phyloP scores from a whole-genome alignment of 30 jellyfish, hydroid and myxozoan genomes.

The Cassiopea xamachana region DNA sequence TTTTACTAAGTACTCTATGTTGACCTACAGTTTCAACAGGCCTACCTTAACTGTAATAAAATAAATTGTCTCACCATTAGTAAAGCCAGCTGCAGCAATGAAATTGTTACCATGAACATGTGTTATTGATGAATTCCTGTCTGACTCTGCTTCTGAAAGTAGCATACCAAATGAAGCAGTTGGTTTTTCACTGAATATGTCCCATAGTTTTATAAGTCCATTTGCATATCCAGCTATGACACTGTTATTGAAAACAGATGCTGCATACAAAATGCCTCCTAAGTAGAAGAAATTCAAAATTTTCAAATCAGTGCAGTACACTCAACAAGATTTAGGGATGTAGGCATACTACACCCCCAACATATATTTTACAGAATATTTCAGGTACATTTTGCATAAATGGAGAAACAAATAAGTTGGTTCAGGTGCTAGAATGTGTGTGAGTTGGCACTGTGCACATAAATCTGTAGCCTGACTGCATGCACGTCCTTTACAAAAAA shows the following conservation, averaged over 20 bases:
- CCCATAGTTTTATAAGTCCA: constrained; percentile 84
- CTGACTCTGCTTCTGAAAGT: constrained; percentile 18
- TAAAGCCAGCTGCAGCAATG: constrained; percentile 69
- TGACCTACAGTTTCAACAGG: too few species aligned
- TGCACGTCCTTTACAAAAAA: too few species aligned
- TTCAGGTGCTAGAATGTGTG: too few species aligned
- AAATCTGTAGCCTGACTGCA: too few species aligned
- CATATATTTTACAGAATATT: too few species aligned
- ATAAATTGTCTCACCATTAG: constrained; percentile 64
- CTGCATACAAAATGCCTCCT: constrained; percentile 87
- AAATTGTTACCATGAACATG: constrained; percentile 29
- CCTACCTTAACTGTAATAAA: neutral
- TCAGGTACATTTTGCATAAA: too few species aligned
- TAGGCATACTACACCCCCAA: too few species aligned
- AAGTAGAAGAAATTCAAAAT: neutral
- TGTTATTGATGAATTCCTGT: constrained; percentile 2
- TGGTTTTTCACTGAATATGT: constrained; percentile 35
- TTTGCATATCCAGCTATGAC: constrained; percentile 82
- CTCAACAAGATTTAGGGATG: neutral
- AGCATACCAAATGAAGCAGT: constrained; percentile 57
- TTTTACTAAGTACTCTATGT: too few species aligned
- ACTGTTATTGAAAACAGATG: constrained; percentile 40
- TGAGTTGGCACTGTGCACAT: too few species aligned
- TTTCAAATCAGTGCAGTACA: neutral
- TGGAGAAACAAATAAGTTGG: too few species aligned